Conservation (phyloP, 2,888 invertebrate genomes). For the Eupithecia subumbrata region DNA sequence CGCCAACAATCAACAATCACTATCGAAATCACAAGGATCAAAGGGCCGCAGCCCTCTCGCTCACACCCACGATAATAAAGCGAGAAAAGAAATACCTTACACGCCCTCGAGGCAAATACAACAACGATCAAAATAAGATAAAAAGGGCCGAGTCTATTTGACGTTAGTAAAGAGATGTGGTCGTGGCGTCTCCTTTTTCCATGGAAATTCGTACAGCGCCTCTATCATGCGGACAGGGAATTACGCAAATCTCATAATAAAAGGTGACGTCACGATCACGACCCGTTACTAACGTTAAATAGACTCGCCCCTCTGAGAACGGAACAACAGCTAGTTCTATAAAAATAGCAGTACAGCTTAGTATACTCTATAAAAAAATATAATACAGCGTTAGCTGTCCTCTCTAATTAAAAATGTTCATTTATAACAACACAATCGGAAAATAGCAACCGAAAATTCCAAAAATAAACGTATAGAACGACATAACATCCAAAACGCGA, state of each 20-base stretch:
- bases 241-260: too few species aligned
- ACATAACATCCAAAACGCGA: slow-evolving; percentile 58
- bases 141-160: slow-evolving; percentile 37
- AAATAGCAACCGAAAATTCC: slow-evolving; percentile 53
- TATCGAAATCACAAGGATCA: slow-evolving; percentile 70
- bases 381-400: slow-evolving; percentile 76
- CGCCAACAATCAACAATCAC: slow-evolving; percentile 82
- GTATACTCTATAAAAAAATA: slow-evolving; percentile 83
- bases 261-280: too few species aligned
- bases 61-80: slow-evolving; percentile 53
- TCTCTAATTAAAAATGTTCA: slow-evolving; percentile 76
- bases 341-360: slow-evolving; percentile 83
- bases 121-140: slow-evolving; percentile 62
- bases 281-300: too few species aligned
- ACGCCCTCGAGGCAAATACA: slow-evolving; percentile 47
- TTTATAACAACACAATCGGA: slow-evolving; percentile 63
- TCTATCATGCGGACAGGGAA: too few species aligned
- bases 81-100: slow-evolving; percentile 52
- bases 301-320: slow-evolving; percentile 48
- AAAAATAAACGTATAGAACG: slow-evolving; percentile 62
- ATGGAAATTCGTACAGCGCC: too few species aligned
- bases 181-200: too few species aligned
- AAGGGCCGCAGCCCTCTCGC: slow-evolving; percentile 35
- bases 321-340: slow-evolving; percentile 75
- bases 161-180: too few species aligned